These are phyloP conservation scores for Phania funesta DNA, from an alignment of 2,888 invertebrate species.

Conservation along the genomic window DNA sequence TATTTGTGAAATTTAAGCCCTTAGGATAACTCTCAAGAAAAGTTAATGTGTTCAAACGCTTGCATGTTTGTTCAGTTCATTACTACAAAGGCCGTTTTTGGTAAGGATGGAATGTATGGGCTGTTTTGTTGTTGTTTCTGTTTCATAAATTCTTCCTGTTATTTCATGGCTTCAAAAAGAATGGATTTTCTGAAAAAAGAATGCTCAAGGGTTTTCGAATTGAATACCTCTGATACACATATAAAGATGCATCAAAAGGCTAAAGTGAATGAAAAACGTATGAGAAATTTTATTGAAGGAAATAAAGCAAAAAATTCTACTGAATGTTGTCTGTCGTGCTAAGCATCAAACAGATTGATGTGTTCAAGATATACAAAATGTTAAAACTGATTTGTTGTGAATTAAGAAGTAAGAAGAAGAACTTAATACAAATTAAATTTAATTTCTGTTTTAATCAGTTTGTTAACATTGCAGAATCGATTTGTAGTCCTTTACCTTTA, in stretches of 20 bases:
- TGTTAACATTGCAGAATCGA: no score
- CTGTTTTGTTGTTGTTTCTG: constrained; percentile 3
- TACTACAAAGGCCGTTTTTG: constrained; percentile 3
- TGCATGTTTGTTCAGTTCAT: constrained; percentile 1
- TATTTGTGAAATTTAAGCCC: neutral
- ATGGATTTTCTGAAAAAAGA: constrained; percentile 10
- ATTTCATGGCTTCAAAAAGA: constrained; percentile 4
- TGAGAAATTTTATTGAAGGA: constrained; percentile 9
- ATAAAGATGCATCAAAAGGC: neutral
- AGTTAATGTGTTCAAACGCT: constrained; percentile 2
- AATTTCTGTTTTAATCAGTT: no score
- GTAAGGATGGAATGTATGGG: constrained; percentile 1
- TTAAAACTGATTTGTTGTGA: no score
- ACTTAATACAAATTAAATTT: no score
- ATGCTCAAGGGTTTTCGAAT: constrained; percentile 34
- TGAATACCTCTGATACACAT: constrained; percentile 14
- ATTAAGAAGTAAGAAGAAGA: no score
- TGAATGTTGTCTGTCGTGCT: no score
- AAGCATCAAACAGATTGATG: no score
- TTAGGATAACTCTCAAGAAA: constrained; percentile 5
- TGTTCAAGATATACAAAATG: no score
- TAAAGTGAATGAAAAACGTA: neutral
- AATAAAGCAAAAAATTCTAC: neutral
- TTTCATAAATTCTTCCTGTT: neutral
- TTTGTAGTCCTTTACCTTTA: no score